A percentile compares a stretch with the other conserved stretches of the same genome.
Evolutionary conservation across 2,113 vertebrate genomes (phyloP).

Genomic region (Brienomyrus longianalis): DNA sequence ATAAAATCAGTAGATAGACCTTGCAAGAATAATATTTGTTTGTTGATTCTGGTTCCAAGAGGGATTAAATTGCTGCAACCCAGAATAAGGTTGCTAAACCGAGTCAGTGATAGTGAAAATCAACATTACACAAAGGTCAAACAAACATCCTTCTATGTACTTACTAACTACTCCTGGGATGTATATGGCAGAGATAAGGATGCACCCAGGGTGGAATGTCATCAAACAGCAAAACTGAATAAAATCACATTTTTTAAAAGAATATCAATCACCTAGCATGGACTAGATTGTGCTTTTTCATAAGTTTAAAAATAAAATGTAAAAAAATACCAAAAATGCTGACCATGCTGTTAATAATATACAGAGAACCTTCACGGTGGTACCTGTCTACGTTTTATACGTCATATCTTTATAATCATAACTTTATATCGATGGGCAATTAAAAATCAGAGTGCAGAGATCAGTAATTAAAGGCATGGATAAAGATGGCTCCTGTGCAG

Average conservation of each 20-base stretch:
- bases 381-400: not conserved
- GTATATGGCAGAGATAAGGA: not conserved
- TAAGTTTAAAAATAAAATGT: not conserved
- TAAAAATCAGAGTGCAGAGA: not conserved
- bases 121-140: not conserved
- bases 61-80: not conserved
- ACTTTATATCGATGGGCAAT: not conserved
- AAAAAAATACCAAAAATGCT: not conserved
- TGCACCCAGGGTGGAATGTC: not conserved
- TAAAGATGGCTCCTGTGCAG: not conserved
- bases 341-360: not conserved
- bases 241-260: not conserved
- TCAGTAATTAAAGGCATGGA: not conserved
- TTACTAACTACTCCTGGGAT: not conserved
- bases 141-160: not conserved
- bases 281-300: not conserved
- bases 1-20: not conserved
- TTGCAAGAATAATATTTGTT: not conserved
- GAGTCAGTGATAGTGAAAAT: not conserved
- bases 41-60: not conserved
- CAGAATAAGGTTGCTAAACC: not conserved
- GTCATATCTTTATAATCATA: not conserved
- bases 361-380: not conserved
- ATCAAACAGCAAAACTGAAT: conserved; percentile 2
- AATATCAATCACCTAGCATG: not conserved